phyloP scores from a whole-genome alignment of 2,888 invertebrate genomes.

The Phengaris alcon region DNA sequence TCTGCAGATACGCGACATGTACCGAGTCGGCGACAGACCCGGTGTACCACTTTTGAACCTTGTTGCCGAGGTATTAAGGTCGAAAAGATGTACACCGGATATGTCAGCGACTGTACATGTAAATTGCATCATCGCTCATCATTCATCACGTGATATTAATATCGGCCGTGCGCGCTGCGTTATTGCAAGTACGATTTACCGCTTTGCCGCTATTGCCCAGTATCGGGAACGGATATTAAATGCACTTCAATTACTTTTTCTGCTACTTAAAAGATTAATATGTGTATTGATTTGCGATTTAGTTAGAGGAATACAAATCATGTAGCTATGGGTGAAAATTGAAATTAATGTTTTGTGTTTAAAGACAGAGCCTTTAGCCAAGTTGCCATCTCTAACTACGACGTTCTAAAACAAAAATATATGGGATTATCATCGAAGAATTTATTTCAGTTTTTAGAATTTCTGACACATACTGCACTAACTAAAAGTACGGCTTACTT shows the following conservation, averaged over 20 bases:
- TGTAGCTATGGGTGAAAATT: neutral
- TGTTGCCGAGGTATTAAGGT: no score
- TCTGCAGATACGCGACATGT: neutral
- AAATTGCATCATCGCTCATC: constrained; percentile 74
- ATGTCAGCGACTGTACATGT: constrained; percentile 44
- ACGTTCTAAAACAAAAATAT: no score
- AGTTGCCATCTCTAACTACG: no score
- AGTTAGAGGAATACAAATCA: neutral
- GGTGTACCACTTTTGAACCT: no score
- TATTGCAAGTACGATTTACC: constrained; percentile 65
- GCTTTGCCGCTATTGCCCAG: constrained; percentile 47
- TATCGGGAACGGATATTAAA: constrained; percentile 53
- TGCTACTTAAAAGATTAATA: constrained; percentile 1
- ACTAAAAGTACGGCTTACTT: no score
- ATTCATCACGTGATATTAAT: constrained; percentile 77
- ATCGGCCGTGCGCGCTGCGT: constrained; percentile 54
- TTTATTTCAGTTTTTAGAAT: no score
- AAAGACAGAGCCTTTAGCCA: no score
- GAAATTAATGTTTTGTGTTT: no score
- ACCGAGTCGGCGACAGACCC: no score
- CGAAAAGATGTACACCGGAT: no score
- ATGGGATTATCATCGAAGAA: no score
- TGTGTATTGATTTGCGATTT: neutral
- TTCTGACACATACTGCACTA: no score
- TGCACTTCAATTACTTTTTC: constrained; percentile 34